Conservation (phyloP, 1,140 invertebrate genomes). For the Mylabris phalerata region DNA sequence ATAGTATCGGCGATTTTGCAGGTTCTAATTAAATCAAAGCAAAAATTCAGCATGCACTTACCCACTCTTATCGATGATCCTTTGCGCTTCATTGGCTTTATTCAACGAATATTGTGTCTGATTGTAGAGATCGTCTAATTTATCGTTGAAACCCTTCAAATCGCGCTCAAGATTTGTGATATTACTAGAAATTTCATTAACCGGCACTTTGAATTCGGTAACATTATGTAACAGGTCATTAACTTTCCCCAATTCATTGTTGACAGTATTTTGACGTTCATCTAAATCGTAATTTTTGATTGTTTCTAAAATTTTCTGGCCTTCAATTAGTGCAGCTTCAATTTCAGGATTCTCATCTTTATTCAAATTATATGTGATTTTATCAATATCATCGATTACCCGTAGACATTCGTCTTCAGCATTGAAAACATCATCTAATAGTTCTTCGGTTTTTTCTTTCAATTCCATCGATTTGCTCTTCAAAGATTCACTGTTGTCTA, state of each 20-base stretch:
- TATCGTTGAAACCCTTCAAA: slow-evolving; percentile 55
- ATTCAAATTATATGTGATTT: slow-evolving; percentile 58
- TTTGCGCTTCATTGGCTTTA: slow-evolving; percentile 55
- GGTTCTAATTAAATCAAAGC: no score
- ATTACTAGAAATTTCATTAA: slow-evolving; percentile 50
- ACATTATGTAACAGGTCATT: slow-evolving; percentile 61
- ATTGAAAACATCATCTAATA: slow-evolving; percentile 46
- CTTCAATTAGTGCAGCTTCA: slow-evolving; percentile 68
- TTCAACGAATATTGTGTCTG: slow-evolving; percentile 56
- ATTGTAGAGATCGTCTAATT: slow-evolving; percentile 66
- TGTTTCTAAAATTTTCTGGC: slow-evolving; percentile 58
- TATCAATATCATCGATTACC: slow-evolving; percentile 59
- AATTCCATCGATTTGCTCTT: slow-evolving; percentile 49
- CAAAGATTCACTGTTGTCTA: slow-evolving; percentile 46
- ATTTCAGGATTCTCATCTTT: slow-evolving; percentile 62
- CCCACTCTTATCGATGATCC: slow-evolving; percentile 53
- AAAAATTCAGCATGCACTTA: slow-evolving; percentile 34
- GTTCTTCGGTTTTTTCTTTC: slow-evolving; percentile 48
- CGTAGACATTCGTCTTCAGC: slow-evolving; percentile 48
- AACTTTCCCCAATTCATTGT: slow-evolving; percentile 53
- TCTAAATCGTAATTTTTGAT: slow-evolving; percentile 57
- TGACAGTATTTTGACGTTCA: slow-evolving; percentile 44
- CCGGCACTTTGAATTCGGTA: slow-evolving; percentile 57
- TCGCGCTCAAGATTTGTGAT: slow-evolving; percentile 50
- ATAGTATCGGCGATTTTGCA: no score